A percentile compares a stretch with the other conserved stretches of the same genome.
Conservation (phyloP, 1,140 invertebrate species). For the Drosophila sp. region DNA sequence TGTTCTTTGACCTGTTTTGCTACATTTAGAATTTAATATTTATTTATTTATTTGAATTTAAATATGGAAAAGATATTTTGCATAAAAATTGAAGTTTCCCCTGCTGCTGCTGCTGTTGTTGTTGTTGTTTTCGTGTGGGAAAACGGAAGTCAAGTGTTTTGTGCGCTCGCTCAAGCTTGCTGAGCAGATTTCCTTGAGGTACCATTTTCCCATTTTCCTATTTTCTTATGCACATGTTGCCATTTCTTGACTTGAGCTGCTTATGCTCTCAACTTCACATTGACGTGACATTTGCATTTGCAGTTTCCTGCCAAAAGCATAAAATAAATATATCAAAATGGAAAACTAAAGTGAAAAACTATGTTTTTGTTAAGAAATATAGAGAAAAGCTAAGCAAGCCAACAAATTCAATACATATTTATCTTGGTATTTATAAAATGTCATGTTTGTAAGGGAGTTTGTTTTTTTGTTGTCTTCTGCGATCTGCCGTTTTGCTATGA, state of each 20-base stretch:
- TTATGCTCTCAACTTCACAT: conserved; percentile 61
- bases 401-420: no score
- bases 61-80: conserved; percentile 62
- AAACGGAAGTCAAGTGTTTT: conserved; percentile 72
- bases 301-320: conserved; percentile 41
- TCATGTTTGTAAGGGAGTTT: no score
- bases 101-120: conserved; percentile 42
- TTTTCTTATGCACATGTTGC: conserved; percentile 64
- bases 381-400: conserved; percentile 10
- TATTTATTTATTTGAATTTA: conserved; percentile 73
- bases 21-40: conserved; percentile 50
- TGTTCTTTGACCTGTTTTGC: background rate
- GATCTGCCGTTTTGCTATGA: no score
- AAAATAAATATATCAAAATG: conserved; percentile 17
- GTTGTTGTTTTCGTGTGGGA: conserved; percentile 33
- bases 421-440: no score
- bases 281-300: conserved; percentile 69
- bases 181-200: conserved; percentile 72
- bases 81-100: conserved; percentile 49
- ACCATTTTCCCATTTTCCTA: conserved; percentile 53
- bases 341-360: conserved; percentile 66
- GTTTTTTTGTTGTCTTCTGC: no score
- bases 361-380: conserved; percentile 35
- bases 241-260: conserved; percentile 49
- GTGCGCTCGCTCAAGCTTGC: conserved; percentile 45